Evolutionary conservation across 2,797 vertebrate species (phyloP).

Genomic region (Acomys russatus): DNA sequence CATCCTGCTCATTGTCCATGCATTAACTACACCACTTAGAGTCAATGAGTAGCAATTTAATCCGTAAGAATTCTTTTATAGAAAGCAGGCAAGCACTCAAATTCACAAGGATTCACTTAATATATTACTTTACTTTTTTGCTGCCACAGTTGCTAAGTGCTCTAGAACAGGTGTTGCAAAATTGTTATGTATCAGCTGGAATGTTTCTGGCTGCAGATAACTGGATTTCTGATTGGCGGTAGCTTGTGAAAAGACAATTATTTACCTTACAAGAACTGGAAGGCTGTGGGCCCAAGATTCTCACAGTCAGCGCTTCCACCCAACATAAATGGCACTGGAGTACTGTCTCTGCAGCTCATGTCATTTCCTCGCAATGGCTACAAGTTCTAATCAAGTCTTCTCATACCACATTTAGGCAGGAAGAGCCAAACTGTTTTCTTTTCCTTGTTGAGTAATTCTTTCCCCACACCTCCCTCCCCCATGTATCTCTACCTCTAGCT

Average conservation of each 20-base stretch:
- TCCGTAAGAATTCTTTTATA: neutral
- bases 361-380: neutral
- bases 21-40: neutral
- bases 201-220: neutral
- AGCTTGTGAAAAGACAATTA: neutral
- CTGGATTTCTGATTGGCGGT: neutral
- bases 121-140: neutral
- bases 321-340: neutral
- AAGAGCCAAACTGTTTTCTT: neutral
- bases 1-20: neutral
- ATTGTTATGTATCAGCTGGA: neutral
- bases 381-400: neutral
- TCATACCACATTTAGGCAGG: neutral
- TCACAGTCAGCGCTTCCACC: neutral
- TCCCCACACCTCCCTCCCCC: neutral
- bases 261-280: neutral
- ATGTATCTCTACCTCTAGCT: neutral
- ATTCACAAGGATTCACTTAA: constrained; percentile 20
- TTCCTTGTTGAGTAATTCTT: neutral
- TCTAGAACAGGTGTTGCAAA: neutral
- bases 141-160: neutral
- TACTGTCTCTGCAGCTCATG: neutral
- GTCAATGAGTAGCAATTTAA: neutral
- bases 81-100: constrained; percentile 30
- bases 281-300: neutral